Base-by-base conservation (phyloP, 2,888 invertebrate species). In the Pyrrhia umbra region DNA sequence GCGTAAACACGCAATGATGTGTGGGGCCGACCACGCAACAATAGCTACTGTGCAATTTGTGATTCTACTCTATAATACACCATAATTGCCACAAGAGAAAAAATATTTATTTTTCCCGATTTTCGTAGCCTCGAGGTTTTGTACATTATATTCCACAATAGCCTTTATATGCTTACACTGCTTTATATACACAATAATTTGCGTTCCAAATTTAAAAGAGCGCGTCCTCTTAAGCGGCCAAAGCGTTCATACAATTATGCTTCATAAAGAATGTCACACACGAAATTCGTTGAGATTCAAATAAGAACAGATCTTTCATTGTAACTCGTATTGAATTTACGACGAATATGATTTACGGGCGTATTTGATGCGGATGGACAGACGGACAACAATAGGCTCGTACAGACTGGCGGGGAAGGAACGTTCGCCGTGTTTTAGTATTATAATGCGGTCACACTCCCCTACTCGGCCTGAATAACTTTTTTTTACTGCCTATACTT, bases 341-440 rank as follows among this genome's bases (percentile, higher is more conserved):
- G 92, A 91, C 90, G 88, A 89, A 91, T 93, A 94, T 95, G 94
- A 95, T 95, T 94, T 94, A 95, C 86, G 90, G 83, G 80, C 92
- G 87, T 89, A 87, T 92, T 91, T 91, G 93, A 94, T 93, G 93
- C 91, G 91, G 92, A 92, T 90, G 91, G 93, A 93, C 93, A 88
- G 85, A 85, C 90, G 88, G 86, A 88, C 90, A 88, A 93, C 94
- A 94, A 94, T 93, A 87, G 90, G 82, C 85, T 86, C 90, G 86
- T 88, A 90, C 90, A 90, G 83, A 81, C 85, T 84, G 88, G 79
- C 80, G 80, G 82, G 86, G 87, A 87, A 88, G 88, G 85, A 88
- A 83, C 86, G 85, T 68, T 86, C 86, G 84, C 77, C 88, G 85
- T 86, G 86, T 92, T 92, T 92, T 92, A 93, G 88, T 92, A 89